Conservation (phyloP, 2,888 invertebrate genomes). For the Venustoraphidia nigricollis region DNA sequence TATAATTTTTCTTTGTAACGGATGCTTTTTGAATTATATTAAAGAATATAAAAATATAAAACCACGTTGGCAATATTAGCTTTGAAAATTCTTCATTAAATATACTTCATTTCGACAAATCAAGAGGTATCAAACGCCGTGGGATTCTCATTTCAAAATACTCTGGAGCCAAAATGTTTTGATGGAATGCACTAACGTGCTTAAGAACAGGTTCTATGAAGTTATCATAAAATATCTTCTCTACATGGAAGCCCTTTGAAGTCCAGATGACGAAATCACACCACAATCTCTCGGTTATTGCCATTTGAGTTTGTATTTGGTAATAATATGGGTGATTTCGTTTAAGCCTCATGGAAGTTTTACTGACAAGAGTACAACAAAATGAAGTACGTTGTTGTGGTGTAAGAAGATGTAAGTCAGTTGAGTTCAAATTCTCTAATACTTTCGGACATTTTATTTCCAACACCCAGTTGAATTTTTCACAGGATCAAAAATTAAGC, state of each 20-base stretch:
- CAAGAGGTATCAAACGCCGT: conserved; percentile 9
- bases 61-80: neutral
- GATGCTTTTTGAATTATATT: neutral
- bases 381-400: conserved; percentile 10
- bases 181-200: conserved; percentile 10
- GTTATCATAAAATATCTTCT: conserved; percentile 10
- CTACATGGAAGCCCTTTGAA: conserved; percentile 8
- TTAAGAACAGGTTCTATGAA: conserved; percentile 9
- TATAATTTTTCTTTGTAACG: neutral
- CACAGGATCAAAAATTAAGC: conserved; percentile 6
- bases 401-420: conserved; percentile 9
- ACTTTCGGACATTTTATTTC: conserved; percentile 13
- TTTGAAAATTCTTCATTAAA: conserved; percentile 2
- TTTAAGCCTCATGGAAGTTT: conserved; percentile 8
- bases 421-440: conserved; percentile 9
- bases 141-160: conserved; percentile 13
- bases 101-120: conserved; percentile 6
- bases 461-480: conserved; percentile 6
- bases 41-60: neutral
- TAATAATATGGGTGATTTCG: conserved; percentile 12
- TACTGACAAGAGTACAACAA: conserved; percentile 6
- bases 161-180: conserved; percentile 13
- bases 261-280: conserved; percentile 15
- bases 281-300: conserved; percentile 11
- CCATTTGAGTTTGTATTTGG: conserved; percentile 14